Base-by-base conservation (phyloP, 1,140 invertebrate species). In the Protaetia brevitarsis region DNA sequence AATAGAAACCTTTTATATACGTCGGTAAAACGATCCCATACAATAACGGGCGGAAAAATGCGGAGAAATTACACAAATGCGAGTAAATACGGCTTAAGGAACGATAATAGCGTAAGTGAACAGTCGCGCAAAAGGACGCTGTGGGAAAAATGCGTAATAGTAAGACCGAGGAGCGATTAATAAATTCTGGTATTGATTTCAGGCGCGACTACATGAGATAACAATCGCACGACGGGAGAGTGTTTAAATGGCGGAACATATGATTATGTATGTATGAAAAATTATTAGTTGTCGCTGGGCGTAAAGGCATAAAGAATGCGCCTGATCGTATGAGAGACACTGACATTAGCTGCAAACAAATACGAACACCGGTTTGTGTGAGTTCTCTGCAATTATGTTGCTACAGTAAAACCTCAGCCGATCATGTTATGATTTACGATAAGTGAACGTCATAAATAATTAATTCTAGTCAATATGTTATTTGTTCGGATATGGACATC, bases 101-200 rank as follows among this genome's bases (percentile, higher is more conserved):
- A 45, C 13, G 41, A 45, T 45, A 45, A 45, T 45, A 19, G 41
- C 13, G 41, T 13, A 5, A 45, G 19, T 45, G 23, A 4, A 45
- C 13, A 45, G 13, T 45, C 23, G 2, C 19, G 41, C 41, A 45
- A 45, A 45, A 45, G 41, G 41, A 45, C 10, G 23, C 23, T 45
- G 41, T 45, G 41, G 41, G 41, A 45, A 45, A 45, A 45, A 45
- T 45, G 13, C 41, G 41, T 45, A 45, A 45, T 45, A 45, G 41
- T 21, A 45, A 13, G 41, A 45, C 23, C 41, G 23, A 7, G 13
- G 41, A 45, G 41, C 41, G 13, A 45, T 19, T 45, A 45, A 19
- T 45, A 37, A 37, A 16, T 37, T 37, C 34, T 19, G 41, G 41
- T 45, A 45, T 45, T 19, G 41, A 19, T 45, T 19, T 45, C 41